Base-by-base conservation (phyloP, 2,888 invertebrate species). In the Synanthedon andrenaeformis region DNA sequence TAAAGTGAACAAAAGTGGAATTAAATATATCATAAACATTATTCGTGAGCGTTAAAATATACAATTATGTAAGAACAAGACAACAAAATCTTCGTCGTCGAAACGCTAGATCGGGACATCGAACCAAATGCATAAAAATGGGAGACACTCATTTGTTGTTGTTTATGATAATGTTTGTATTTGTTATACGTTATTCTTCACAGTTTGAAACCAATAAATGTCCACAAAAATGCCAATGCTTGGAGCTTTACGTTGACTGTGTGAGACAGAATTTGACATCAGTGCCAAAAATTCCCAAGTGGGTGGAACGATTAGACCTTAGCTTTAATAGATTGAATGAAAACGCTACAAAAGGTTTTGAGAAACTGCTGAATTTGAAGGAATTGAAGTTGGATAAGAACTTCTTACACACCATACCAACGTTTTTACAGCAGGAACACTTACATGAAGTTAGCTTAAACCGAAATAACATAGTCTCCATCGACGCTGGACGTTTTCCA, bases 171-270 rank as follows among this genome's bases (percentile, higher is more conserved):
- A 61, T 74, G 63, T 62, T 76, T 61, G 61, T 78, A 64, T 23
- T 49, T 12, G n/a, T 45, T n/a, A 19, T 41, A 35, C 70, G 71
- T 70, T 70, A 67, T 64, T 74, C 72, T 51, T 60, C 67, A 55
- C 72, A 73, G 63, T 75, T 74, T 64, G 82, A 82, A 71, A 80
- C 62, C 64, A 72, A 82, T 69, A 86, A 85, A 70, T 94, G 94
- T 72, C 92, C 93, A 54, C 88, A 89, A 66, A 87, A 87, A 74
- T 95, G 95, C 79, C 89, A 88, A 69, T 94, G 94, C 79, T 83
- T 94, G 63, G 91, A 92, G 67, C 89, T 89, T 65, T 91, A 91
- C 76, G 92, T 94, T 57, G 93, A 93, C 82, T 95, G 95, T 88
- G 91, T 92, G 63, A 91, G 90, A 69, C 89, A 90, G 72, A 91